These are phyloP conservation scores for Archocentrus centrarchus DNA, from an alignment of 2,113 vertebrate genomes.

Conservation along the genomic window DNA sequence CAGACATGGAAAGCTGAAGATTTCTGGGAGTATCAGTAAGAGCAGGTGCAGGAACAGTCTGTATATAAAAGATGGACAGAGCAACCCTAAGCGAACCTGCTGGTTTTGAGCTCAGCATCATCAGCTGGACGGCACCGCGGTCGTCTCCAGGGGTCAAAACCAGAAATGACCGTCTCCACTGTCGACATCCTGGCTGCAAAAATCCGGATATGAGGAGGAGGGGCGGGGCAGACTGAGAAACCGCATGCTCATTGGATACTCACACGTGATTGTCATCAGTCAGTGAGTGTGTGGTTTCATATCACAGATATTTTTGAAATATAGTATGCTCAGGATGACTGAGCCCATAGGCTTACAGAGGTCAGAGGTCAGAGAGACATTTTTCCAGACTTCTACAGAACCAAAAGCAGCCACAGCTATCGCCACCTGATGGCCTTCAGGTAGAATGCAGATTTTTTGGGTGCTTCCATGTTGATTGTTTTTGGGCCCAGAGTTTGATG, in stretches of 20 bases:
- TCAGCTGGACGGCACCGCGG: rapidly evolving
- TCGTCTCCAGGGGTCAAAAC: no score
- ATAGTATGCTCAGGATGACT: neutral
- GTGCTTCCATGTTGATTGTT: neutral
- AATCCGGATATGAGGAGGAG: neutral
- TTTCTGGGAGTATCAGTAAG: no score
- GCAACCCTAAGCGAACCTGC: neutral
- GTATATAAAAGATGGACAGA: neutral
- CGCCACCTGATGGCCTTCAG: neutral
- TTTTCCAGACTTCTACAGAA: no score
- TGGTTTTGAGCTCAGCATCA: neutral
- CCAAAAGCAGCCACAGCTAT: neutral
- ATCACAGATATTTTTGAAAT: neutral
- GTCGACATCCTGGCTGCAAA: neutral
- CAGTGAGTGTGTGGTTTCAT: neutral
- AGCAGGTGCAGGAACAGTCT: neutral
- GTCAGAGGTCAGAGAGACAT: neutral
- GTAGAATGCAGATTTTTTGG: no score
- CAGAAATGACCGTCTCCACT: neutral
- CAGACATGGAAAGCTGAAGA: neutral
- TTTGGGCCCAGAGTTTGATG: neutral
- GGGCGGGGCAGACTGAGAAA: no score
- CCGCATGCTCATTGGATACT: neutral
- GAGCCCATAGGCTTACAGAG: neutral
- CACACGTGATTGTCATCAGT: no score